Evolutionary conservation across 2,113 vertebrate species (phyloP).

Genomic region (Mormoops blainvillei): DNA sequence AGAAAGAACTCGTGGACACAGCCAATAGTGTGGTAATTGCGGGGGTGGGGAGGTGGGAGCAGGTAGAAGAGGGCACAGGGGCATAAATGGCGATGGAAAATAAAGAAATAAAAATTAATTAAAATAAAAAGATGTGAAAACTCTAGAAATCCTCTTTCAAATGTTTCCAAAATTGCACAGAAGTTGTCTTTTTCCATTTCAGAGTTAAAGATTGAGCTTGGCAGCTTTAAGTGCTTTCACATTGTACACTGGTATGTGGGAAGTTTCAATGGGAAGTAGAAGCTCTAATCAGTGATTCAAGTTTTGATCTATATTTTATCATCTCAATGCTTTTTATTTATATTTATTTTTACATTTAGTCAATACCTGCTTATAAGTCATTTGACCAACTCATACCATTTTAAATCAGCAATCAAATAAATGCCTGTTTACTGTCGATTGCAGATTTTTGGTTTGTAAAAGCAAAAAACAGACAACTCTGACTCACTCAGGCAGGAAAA

Average conservation of each 20-base stretch:
- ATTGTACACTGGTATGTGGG: not conserved
- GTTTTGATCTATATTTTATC: not conserved
- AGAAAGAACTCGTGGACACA: no score
- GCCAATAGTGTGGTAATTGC: no score
- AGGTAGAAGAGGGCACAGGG: no score
- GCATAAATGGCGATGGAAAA: no score
- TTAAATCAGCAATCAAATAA: not conserved
- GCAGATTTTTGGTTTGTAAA: not conserved
- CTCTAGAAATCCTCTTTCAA: not conserved
- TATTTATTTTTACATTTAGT: not conserved
- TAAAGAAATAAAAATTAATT: no score
- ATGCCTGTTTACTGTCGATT: not conserved
- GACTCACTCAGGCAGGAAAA: not conserved
- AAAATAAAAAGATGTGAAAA: not conserved
- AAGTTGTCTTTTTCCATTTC: not conserved
- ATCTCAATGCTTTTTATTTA: not conserved
- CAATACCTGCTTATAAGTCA: not conserved
- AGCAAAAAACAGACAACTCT: not conserved
- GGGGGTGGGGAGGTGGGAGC: no score
- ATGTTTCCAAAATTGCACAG: not conserved
- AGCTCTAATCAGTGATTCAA: not conserved
- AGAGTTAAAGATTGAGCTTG: not conserved
- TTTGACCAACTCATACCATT: not conserved
- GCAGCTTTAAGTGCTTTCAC: not conserved
- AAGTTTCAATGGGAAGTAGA: not conserved